Base-by-base conservation (phyloP, 2,113 vertebrate species). In the Cyanoliseus patagonus region DNA sequence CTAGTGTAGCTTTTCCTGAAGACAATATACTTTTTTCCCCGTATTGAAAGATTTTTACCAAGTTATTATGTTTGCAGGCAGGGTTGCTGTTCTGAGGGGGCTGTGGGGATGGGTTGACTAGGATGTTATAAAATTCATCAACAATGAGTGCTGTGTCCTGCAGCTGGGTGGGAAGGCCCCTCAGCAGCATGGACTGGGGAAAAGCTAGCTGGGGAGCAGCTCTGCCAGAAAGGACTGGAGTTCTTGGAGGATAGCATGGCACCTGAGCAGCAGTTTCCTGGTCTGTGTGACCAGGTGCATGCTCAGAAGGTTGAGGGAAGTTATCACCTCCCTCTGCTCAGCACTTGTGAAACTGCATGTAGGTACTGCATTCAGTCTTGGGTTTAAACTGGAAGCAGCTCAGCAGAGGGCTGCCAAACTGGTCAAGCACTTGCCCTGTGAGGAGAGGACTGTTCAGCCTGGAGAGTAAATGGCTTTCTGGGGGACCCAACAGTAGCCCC, bases 321-420 rank as follows among this genome's bases (percentile, higher is more conserved):
- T 28, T 25, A 31, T 17, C 0, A 1, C 37, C 25, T 70, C 5
- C 17, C 15, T 72, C 51, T 68, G n/a, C 18, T 92, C 39, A 59
- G 3, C 18, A 2, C n/a, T 49, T 61, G 27, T 33, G n/a, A 66
- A 76, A 73, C 28, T 0, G 0, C 11, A 6, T 20, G 9, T 28
- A 28, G 18, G 30, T 59, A 22, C 8, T n/a, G 24, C 42, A 23
- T 55, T 14, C 33, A 35, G 7, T 42, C 70, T 2, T 0, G 24
- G 3, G 1, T 18, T 63, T 83, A 44, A 84, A 55, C 13, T n/a
- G 51, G 24, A 44, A 17, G 13, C 9, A 17, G 25, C 52, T 80
- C 30, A 42, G 42, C n/a, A 76, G 47, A 31, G 1, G 22, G 23
- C 18, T 64, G 9, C 39, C 23, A 37, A 11, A 23, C 11, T 37